These are phyloP conservation scores for Tipula vernalis DNA, from an alignment of 2,888 invertebrate species.

Conservation along the genomic window DNA sequence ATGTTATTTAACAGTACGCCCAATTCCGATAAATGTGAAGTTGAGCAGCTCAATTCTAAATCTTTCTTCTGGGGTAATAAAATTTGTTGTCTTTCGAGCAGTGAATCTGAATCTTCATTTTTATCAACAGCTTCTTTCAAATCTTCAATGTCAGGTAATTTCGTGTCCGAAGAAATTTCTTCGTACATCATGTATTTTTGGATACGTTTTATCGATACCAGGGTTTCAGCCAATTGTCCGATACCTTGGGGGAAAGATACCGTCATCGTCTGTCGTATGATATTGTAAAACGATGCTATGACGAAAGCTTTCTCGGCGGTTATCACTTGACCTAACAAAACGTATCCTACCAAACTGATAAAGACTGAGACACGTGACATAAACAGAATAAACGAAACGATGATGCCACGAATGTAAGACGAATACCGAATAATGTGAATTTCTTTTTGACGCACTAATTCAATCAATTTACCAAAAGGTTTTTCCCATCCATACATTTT, in stretches of 20 bases:
- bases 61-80: not conserved
- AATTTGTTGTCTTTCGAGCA: not conserved
- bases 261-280: conserved; percentile 72
- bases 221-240: conserved; percentile 46
- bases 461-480: conserved; percentile 69
- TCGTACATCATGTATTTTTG: conserved; percentile 48
- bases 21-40: conserved; percentile 36
- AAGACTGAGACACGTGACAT: conserved; percentile 79
- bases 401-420: conserved; percentile 63
- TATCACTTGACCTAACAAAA: conserved; percentile 54
- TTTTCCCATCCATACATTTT: conserved; percentile 96
- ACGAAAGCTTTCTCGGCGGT: conserved; percentile 78
- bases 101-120: not conserved
- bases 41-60: conserved; percentile 32
- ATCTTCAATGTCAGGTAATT: not conserved
- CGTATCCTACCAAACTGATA: conserved; percentile 66
- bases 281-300: conserved; percentile 80
- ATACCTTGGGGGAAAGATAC: conserved; percentile 77
- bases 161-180: conserved; percentile 32
- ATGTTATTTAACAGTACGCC: conserved; percentile 48
- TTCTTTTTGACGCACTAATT: conserved; percentile 41
- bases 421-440: conserved; percentile 55
- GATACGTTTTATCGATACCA: conserved; percentile 44
- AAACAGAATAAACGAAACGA: conserved; percentile 76
- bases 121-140: not conserved